Conservation (phyloP, 2,113 vertebrate species). For the Chroicocephalus ridibundus region DNA sequence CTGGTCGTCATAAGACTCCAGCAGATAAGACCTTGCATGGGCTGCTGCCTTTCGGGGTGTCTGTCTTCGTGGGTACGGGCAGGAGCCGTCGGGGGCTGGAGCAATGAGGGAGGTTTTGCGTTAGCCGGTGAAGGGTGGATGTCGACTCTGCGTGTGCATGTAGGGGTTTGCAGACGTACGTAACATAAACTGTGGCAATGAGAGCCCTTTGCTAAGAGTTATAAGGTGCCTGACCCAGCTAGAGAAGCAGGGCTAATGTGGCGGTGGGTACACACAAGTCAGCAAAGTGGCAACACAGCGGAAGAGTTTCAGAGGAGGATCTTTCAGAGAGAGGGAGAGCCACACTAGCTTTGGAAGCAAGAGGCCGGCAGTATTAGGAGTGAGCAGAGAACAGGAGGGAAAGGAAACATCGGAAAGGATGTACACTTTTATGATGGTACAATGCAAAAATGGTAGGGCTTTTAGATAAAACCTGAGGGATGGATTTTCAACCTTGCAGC, state of each 20-base stretch:
- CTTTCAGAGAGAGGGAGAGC: not conserved
- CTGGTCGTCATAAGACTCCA: not conserved
- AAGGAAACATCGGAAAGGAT: not conserved
- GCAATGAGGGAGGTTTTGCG: not conserved
- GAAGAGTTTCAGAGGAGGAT: not conserved
- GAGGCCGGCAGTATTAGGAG: not conserved
- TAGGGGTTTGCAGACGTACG: not conserved
- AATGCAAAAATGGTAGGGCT: not conserved
- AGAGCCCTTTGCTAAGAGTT: not conserved
- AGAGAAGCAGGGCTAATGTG: not conserved
- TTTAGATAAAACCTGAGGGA: not conserved
- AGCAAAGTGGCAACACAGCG: not conserved
- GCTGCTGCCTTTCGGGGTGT: not conserved
- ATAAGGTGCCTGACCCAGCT: not conserved
- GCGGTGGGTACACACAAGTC: not conserved
- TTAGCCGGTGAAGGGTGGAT: not conserved
- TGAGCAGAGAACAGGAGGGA: not conserved
- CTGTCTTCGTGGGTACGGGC: not conserved
- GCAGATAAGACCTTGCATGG: rapidly evolving
- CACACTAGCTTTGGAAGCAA: not conserved
- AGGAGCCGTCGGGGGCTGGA: not conserved
- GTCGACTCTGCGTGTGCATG: too few species aligned
- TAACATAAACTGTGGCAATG: not conserved
- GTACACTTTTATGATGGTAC: not conserved
- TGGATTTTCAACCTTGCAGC: not conserved